Conservation (phyloP, 2,113 vertebrate species). For the Cisticola juncidis region DNA sequence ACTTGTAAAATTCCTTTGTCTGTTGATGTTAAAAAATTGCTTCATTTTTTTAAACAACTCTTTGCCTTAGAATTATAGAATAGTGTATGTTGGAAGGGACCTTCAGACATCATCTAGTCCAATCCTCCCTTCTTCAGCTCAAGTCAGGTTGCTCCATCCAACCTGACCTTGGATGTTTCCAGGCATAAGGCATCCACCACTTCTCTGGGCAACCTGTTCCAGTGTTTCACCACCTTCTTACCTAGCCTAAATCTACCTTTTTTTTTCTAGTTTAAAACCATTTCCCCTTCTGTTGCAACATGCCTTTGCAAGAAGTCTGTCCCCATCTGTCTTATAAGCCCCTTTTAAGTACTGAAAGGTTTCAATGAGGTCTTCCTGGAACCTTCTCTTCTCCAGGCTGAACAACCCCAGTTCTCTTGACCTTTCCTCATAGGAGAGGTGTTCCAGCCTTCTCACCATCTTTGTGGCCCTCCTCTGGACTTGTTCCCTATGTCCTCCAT, state of each 20-base stretch:
- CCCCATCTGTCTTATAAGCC: neutral
- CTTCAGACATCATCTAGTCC: neutral
- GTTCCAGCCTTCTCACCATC: neutral
- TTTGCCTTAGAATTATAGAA: neutral
- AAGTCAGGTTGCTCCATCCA: neutral
- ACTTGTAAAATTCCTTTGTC: neutral
- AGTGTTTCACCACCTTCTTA: neutral
- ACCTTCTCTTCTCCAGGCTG: neutral
- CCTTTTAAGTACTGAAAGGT: neutral
- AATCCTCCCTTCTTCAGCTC: neutral
- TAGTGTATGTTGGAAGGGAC: neutral
- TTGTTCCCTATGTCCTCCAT: neutral
- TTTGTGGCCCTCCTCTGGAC: neutral
- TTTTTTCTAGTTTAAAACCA: neutral
- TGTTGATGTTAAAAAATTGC: neutral
- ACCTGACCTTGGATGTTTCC: neutral
- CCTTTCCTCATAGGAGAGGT: neutral
- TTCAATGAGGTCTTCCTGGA: neutral
- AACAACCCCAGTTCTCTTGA: neutral
- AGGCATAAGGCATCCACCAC: neutral
- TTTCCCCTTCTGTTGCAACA: neutral
- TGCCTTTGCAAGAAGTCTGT: neutral
- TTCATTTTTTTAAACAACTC: neutral
- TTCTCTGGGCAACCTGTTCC: neutral
- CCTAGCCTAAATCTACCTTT: neutral